Base-by-base conservation (phyloP, 2,797 vertebrate species). In the Staurois parvus region DNA sequence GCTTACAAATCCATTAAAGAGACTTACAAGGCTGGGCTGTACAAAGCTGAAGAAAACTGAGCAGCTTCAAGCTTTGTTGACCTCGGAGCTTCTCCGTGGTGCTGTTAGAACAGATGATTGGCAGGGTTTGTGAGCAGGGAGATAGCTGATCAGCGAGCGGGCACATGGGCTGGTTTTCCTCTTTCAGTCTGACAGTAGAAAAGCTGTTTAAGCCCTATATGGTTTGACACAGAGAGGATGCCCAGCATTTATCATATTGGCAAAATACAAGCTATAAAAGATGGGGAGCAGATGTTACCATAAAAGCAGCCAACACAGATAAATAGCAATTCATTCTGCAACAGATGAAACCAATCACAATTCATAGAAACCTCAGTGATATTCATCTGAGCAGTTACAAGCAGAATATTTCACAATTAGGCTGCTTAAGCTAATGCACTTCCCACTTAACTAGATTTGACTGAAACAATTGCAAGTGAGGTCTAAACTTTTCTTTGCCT, bases 321-420 rank as follows among this genome's bases (percentile, higher is more conserved):
- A 66, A 75, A 83, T 32, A 67, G 19, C 80, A 45, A 83, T 74
- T 67, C 59, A 67, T 75, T 48, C 32, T 17, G 72, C 6, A 83
- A 40, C 80, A 75, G 80, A 83, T 83, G 72, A 67, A 66, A 67
- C 72, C 62, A 42, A 66, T 73, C 80, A 75, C 72, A 75, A 64
- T 48, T 83, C 59, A 62, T 82, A 75, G 10, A 56, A 83, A 74
- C 70, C 4, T 32, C 45, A 12, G 80, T 66, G 80, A 82, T 66
- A 82, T 75, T 66, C 72, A 45, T 66, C 72, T 75, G 56, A n/a
- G 40, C 26, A 7, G 45, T 37, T 40, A 59, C 67, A 59, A 81
- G 48, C 10, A 29, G 68, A 72, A 59, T 59, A 72, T 81, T 81
- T 56, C 69, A 72, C 78, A 72, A 59, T 80, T 70, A 80, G 45